phyloP scores from a whole-genome alignment of 2,888 invertebrate species.

The Coremacera marginata region DNA sequence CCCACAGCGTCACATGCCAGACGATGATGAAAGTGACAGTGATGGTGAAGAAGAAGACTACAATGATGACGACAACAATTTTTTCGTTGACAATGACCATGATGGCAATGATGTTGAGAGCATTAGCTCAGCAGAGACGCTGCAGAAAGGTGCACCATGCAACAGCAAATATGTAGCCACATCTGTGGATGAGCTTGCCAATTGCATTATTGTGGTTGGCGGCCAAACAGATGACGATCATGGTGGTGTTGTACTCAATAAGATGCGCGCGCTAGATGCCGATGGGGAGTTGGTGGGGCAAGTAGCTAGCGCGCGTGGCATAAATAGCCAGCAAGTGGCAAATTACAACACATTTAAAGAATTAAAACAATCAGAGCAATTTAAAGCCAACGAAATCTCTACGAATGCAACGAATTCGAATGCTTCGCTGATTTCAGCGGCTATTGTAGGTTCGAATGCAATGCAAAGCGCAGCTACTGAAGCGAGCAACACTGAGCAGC shows the following conservation, averaged over 20 bases:
- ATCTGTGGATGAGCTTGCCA: constrained; percentile 61
- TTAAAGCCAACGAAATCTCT: constrained; percentile 40
- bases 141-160: not conserved
- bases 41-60: constrained; percentile 35
- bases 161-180: constrained; percentile 45
- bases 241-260: constrained; percentile 59
- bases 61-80: constrained; percentile 49
- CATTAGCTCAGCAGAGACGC: not conserved
- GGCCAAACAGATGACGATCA: constrained; percentile 60
- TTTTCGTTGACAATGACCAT: constrained; percentile 59
- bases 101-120: constrained; percentile 46
- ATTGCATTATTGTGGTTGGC: constrained; percentile 63
- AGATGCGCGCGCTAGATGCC: constrained; percentile 55
- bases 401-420: constrained; percentile 35
- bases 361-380: constrained; percentile 51
- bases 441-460: constrained; percentile 37
- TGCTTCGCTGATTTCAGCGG: constrained; percentile 46
- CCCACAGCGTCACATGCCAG: constrained; percentile 20
- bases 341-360: constrained; percentile 35
- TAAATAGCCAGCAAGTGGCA: constrained; percentile 54
- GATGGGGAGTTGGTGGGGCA: constrained; percentile 32
- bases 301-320: constrained; percentile 30
- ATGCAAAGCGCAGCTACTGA: constrained; percentile 39
- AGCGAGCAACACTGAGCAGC: constrained; percentile 39
- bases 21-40: constrained; percentile 25